These are phyloP conservation scores for Tipula lateralis DNA, from an alignment of 2,888 invertebrate genomes.

Conservation along the genomic window DNA sequence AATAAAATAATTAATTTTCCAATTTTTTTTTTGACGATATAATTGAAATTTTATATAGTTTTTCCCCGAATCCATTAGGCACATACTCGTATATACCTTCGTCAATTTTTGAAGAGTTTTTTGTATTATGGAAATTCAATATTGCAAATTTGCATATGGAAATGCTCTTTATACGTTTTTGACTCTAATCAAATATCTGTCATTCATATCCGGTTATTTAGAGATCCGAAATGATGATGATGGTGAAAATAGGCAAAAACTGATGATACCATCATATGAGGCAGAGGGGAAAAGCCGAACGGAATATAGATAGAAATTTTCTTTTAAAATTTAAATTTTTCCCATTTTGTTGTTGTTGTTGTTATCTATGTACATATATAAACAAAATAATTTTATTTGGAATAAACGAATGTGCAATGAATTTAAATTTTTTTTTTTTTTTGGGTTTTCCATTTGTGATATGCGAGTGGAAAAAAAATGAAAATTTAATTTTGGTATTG, in stretches of 20 bases:
- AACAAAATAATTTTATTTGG: slow-evolving; percentile 5
- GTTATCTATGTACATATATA: not conserved
- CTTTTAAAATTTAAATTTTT: slow-evolving; percentile 11
- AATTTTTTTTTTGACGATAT: not conserved
- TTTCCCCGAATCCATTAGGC: not conserved
- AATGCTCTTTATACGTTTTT: not conserved
- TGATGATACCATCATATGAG: too few species aligned
- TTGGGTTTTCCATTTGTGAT: not conserved
- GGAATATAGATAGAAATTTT: not conserved
- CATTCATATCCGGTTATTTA: not conserved
- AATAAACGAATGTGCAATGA: not conserved
- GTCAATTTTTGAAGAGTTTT: not conserved
- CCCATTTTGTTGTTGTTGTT: not conserved
- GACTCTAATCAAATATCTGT: slow-evolving; percentile 19
- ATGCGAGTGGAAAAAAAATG: not conserved
- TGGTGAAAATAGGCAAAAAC: not conserved
- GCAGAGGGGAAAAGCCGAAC: not conserved
- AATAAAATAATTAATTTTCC: not conserved
- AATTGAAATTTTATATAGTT: not conserved
- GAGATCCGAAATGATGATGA: not conserved
- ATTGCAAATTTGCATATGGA: not conserved
- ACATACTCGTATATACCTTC: not conserved
- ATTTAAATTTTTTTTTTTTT: not conserved
- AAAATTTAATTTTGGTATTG: slow-evolving; percentile 20
- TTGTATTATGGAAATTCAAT: not conserved